These are phyloP conservation scores for Borostomias antarcticus DNA, from an alignment of 2,797 vertebrate genomes.

Conservation along the genomic window DNA sequence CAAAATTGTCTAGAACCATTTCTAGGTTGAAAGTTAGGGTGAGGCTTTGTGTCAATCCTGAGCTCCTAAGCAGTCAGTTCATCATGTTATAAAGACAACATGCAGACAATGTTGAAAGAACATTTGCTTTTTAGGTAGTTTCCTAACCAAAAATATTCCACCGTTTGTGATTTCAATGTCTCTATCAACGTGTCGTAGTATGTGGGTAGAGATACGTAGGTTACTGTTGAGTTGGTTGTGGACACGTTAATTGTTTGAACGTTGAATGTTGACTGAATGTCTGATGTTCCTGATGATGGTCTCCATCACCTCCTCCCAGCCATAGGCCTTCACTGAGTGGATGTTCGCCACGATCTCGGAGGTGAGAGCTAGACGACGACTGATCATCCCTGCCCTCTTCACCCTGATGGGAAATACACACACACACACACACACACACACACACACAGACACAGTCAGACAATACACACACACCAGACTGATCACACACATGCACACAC, in stretches of 20 bases:
- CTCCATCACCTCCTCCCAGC: constrained; percentile 99
- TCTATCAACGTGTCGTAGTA: background rate
- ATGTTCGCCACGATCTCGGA: constrained; percentile 98
- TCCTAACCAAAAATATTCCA: background rate
- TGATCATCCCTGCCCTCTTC: constrained; percentile 89
- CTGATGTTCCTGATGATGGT: constrained; percentile 94
- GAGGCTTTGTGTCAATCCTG: no score
- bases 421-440: background rate
- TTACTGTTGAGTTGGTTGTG: background rate
- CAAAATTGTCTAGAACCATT: no score
- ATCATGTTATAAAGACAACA: no score
- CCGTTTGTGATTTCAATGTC: background rate
- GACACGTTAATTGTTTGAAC: no score
- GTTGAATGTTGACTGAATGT: constrained; percentile 81
- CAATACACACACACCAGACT: no score
- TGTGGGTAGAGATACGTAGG: no score
- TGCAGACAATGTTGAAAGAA: no score
- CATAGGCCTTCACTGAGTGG: constrained; percentile 96
- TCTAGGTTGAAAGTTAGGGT: no score
- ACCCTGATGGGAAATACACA: constrained; percentile 70
- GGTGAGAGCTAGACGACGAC: constrained; percentile 92
- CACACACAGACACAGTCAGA: background rate
- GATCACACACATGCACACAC: no score
- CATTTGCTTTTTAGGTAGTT: no score
- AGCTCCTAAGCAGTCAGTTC: no score